Conservation (phyloP, 2,888 invertebrate genomes). For the Nephrotoma guestfalica region DNA sequence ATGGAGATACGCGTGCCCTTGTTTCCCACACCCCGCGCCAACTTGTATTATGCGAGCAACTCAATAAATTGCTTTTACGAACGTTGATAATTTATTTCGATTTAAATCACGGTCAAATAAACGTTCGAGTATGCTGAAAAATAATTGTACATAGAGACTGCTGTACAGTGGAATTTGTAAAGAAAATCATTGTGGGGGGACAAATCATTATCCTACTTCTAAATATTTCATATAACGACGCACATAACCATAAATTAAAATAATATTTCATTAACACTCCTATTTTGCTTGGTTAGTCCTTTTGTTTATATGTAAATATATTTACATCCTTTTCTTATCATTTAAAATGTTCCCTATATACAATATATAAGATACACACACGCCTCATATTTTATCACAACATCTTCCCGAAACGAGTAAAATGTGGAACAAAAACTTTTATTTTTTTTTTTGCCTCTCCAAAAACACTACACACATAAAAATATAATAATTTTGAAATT, state of each 20-base stretch:
- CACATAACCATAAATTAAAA: neutral
- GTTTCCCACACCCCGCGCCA: neutral
- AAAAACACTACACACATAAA: neutral
- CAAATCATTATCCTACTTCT: neutral
- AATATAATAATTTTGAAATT: too few relatives aligned
- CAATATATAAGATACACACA: neutral
- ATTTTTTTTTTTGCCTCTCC: neutral
- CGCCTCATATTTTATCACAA: neutral
- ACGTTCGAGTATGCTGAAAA: neutral
- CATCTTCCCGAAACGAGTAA: neutral
- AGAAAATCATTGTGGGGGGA: neutral
- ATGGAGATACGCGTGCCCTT: neutral
- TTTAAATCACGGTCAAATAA: neutral
- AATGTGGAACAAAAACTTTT: neutral
- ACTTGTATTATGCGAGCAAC: neutral
- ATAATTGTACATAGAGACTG: too few relatives aligned
- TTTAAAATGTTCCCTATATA: too few relatives aligned
- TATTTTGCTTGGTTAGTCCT: neutral
- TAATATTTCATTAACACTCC: neutral
- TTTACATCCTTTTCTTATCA: neutral
- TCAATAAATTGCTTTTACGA: too few relatives aligned
- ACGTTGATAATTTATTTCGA: neutral
- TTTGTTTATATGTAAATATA: neutral
- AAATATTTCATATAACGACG: neutral
- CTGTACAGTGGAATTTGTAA: neutral